Base-by-base conservation (phyloP, 1,140 invertebrate species). In the Coptotermes formosanus region DNA sequence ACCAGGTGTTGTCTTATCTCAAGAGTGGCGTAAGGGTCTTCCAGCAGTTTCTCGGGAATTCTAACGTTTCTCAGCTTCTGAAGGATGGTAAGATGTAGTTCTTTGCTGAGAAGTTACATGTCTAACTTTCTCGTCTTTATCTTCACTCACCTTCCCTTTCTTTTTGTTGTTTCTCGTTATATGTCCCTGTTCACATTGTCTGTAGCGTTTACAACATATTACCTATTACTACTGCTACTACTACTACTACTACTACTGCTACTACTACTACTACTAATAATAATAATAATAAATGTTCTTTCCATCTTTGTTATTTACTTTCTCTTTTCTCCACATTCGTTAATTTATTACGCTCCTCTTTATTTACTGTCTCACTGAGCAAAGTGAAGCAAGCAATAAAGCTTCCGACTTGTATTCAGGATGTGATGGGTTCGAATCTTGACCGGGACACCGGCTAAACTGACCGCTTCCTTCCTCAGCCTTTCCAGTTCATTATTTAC, bases 21-120 rank as follows among this genome's bases (percentile, higher is more conserved):
- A 93, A 94, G 89, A 93, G 92, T 55, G 93, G 93, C 55, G 93
- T 93, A 59, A 91, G 93, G 87, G 93, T 94, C n/a, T 94, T 94
- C 89, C 93, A 93, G 87, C 93, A 94, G 88, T 94, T 94, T 87
- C 90, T 94, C 82, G 91, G 91, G 9, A 91, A 92, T 88, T 93
- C 93, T 59, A 94, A 94, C 89, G 92, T 94, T 21, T 93, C 93
- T 64, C 90, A 91, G 87, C 90, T 92, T 85, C 91, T 94, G n/a
- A 89, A 89, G 86, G 92, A 93, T 88, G 92, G 92, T 93, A 88
- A 55, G 64, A n/a, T 23, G 38, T 45, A 16, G 25, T 30, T 23
- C 44, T 30, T 19, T 84, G 3, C 43, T n/a, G 11, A 48, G 45
- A 21, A 55, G 4, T 4, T 19, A 4, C 19, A 16, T 55, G 2